Base-by-base conservation (phyloP, 2,888 invertebrate genomes). In the Cylloceria caligata region DNA sequence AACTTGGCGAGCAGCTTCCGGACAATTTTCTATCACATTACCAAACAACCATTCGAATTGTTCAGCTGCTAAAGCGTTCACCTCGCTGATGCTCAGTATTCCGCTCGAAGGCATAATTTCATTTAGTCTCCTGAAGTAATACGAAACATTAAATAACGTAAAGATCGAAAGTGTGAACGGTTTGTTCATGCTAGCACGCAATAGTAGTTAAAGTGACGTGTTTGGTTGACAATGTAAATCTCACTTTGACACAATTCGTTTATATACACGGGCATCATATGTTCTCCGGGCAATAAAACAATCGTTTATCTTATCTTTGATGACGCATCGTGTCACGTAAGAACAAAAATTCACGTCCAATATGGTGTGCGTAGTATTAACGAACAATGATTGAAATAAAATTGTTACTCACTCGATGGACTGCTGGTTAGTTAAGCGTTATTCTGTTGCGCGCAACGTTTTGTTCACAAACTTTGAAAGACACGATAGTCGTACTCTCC, bases 11-110 rank as follows among this genome's bases (percentile, higher is more conserved):
- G 95, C 94, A 24, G 94, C 95, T 80, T 93, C 93, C 7, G 94
- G 92, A 88, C 94, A 95, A 80, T 94, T 92, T 88, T 96, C 95
- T 72, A 95, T 94, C n/a, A 95, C 94, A 92, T 95, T 95, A 21
- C 93, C 93, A 88, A 95, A 95, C 72, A 94, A 90, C 88, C 93
- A 92, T 81, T 94, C 94, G 89, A 95, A 95, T 83, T 94, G 93
- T 57, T 94, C 93, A 60, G 90, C 92, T 60, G 92, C 90, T 85
- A 95, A 89, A 67, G 91, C 92, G 89, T 95, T 95, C 0, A 95
- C 94, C 88, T 94, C 94, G 39, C 92, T 89, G 75, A 95, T 93
- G 80, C 91, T 91, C 72, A 93, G 85, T 68, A 88, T 84, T 30
- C 86, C 87, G 36, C 75, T 82, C 0, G 85, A 72, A 11, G 86